A percentile compares a stretch with the other conserved stretches of the same genome.
Conservation (phyloP, 2,113 vertebrate species). For the Anarhynchus alexandrinus region DNA sequence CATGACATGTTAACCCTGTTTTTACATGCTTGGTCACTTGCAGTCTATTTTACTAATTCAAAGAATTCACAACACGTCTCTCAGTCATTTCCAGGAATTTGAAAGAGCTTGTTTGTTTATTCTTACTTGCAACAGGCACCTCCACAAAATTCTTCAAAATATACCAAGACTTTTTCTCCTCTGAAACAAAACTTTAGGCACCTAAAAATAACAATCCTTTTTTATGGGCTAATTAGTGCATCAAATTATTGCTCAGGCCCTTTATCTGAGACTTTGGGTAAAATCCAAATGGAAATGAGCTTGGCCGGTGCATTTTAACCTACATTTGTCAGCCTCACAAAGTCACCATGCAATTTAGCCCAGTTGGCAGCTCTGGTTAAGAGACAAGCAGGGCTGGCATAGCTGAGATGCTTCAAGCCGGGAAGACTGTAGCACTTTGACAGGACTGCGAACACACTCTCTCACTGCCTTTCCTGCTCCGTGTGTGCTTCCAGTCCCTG, state of each 20-base stretch:
- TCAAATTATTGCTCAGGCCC: slow-evolving; percentile 23
- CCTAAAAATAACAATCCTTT: slow-evolving; percentile 19
- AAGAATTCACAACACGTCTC: slow-evolving; percentile 22
- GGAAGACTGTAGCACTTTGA: neutral
- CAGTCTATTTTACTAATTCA: slow-evolving; percentile 21
- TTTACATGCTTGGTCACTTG: neutral
- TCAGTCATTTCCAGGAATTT: slow-evolving; percentile 37
- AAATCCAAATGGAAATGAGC: slow-evolving; percentile 64
- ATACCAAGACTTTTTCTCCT: neutral
- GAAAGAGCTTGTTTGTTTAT: slow-evolving; percentile 6
- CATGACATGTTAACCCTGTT: neutral
- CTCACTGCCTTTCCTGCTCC: accelerated
- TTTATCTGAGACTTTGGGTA: slow-evolving; percentile 48
- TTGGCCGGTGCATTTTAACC: slow-evolving; percentile 51
- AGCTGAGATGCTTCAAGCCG: neutral
- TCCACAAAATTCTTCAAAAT: slow-evolving; percentile 10
- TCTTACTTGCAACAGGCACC: neutral
- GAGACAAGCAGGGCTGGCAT: slow-evolving; percentile 13
- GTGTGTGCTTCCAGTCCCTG: accelerated
- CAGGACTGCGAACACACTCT: neutral
- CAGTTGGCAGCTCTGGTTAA: slow-evolving; percentile 50
- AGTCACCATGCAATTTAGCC: slow-evolving; percentile 31
- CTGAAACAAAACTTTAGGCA: neutral
- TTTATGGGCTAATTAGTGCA: slow-evolving; percentile 24
- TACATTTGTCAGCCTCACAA: slow-evolving; percentile 54